phyloP scores from a whole-genome alignment of 2,888 invertebrate genomes.

The Hemaris fuciformis region DNA sequence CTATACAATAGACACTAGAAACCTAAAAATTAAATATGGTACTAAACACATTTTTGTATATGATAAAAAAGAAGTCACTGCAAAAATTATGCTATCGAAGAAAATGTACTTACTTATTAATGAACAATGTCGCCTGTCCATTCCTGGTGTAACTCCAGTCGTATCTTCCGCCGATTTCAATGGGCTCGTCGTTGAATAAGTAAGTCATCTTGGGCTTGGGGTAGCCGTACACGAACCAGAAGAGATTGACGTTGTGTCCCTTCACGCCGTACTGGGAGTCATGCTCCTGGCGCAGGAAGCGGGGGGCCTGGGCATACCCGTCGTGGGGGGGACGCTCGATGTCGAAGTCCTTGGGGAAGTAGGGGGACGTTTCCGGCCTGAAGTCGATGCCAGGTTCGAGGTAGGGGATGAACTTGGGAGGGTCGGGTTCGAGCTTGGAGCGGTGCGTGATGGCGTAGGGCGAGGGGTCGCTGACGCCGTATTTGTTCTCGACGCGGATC shows the following conservation, averaged over 20 bases:
- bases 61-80: too few species aligned
- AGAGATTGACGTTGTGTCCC: constrained; percentile 93
- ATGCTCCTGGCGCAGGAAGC: constrained; percentile 92
- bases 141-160: constrained; percentile 94
- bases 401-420: constrained; percentile 90
- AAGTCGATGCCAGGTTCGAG: constrained; percentile 91
- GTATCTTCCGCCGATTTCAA: constrained; percentile 91
- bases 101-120: constrained; percentile 90
- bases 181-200: constrained; percentile 91
- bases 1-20: neutral
- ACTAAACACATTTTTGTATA: too few species aligned
- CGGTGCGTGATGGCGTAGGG: constrained; percentile 93
- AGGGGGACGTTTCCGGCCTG: constrained; percentile 91
- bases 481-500: constrained; percentile 97
- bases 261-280: constrained; percentile 96
- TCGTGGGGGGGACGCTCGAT: constrained; percentile 94
- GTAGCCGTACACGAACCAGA: constrained; percentile 97
- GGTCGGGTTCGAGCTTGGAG: constrained; percentile 88
- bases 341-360: constrained; percentile 95
- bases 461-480: constrained; percentile 97
- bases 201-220: constrained; percentile 97
- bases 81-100: too few species aligned
- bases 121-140: constrained; percentile 93
- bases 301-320: constrained; percentile 90
- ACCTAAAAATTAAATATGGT: too few species aligned